Percentiles rank a stretch among this genome's conserved stretches.
Evolutionary conservation across 2,888 invertebrate species (phyloP).

Genomic region (Andrena minutula): DNA sequence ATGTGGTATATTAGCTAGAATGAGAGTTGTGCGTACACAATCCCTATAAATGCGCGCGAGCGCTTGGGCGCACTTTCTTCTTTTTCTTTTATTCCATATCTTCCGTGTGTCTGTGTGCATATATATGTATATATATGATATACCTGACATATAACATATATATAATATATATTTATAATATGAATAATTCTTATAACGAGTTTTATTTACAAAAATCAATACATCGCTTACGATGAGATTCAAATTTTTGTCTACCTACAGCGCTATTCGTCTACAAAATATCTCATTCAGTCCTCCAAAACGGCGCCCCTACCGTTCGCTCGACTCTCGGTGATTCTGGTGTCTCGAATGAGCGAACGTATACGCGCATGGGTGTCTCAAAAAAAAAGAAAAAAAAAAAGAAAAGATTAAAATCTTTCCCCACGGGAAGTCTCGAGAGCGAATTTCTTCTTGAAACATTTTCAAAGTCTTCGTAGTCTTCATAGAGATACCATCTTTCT

Average conservation of each 20-base stretch:
- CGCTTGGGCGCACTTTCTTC: conserved; percentile 54
- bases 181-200: conserved; percentile 72
- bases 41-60: conserved; percentile 70
- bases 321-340: conserved; percentile 24
- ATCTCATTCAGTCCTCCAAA: conserved; percentile 78
- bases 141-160: conserved; percentile 67
- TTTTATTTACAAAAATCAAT: conserved; percentile 80
- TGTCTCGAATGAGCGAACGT: conserved; percentile 43
- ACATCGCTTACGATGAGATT: conserved; percentile 66
- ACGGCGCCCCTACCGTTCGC: conserved; percentile 29
- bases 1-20: conserved; percentile 75
- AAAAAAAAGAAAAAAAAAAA: no score
- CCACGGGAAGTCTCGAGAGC: conserved; percentile 29
- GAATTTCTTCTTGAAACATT: conserved; percentile 16
- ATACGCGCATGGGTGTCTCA: conserved; percentile 28
- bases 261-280: conserved; percentile 76
- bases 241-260: conserved; percentile 77
- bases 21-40: conserved; percentile 71
- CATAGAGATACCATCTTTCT: no score
- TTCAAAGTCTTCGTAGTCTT: conserved; percentile 14
- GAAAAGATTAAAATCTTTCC: conserved; percentile 8
- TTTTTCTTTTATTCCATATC: conserved; percentile 23
- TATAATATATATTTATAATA: conserved; percentile 60
- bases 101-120: conserved; percentile 28
- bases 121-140: conserved; percentile 20